Percentiles rank a stretch among this genome's conserved stretches.
These are phyloP conservation scores for Etia nguti DNA, from an alignment of 2,113 vertebrate species.

Conservation along the genomic window DNA sequence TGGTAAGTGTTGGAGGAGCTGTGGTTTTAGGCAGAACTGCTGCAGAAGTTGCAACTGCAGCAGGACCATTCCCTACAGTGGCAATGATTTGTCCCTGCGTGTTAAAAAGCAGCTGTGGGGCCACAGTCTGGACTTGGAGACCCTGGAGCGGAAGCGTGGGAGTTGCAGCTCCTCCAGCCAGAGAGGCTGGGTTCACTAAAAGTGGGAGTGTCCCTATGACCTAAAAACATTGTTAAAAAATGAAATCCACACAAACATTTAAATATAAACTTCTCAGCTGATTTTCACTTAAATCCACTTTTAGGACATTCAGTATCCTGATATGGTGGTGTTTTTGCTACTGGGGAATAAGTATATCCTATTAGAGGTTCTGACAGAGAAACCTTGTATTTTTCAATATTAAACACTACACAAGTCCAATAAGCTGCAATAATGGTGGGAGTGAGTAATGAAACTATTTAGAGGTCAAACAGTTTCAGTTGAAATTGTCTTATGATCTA, in stretches of 20 bases:
- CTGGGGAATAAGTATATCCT: background rate
- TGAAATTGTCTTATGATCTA: background rate
- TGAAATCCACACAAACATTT: background rate
- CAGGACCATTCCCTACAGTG: conserved; percentile 78
- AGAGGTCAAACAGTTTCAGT: background rate
- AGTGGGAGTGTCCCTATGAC: conserved; percentile 90
- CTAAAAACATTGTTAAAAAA: conserved; percentile 51
- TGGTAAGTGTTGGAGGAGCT: conserved; percentile 70
- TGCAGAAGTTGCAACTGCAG: conserved; percentile 71
- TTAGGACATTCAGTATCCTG: background rate
- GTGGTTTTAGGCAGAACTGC: conserved; percentile 77
- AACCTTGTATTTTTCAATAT: background rate
- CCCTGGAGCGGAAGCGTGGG: conserved; percentile 77
- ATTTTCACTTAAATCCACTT: background rate
- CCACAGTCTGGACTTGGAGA: conserved; percentile 83
- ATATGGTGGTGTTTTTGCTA: background rate
- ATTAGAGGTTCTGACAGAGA: background rate
- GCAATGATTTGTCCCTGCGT: conserved; percentile 94
- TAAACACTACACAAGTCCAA: background rate
- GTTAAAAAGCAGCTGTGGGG: conserved; percentile 89
- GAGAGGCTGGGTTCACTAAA: conserved; percentile 81
- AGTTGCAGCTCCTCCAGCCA: conserved; percentile 57
- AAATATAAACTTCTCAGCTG: background rate
- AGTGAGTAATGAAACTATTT: background rate
- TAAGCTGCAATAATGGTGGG: background rate